Evolutionary conservation across 1,140 invertebrate genomes (phyloP), one percentile per base, ranked within the genome.

Genomic region (Bombyx mandarina): DNA sequence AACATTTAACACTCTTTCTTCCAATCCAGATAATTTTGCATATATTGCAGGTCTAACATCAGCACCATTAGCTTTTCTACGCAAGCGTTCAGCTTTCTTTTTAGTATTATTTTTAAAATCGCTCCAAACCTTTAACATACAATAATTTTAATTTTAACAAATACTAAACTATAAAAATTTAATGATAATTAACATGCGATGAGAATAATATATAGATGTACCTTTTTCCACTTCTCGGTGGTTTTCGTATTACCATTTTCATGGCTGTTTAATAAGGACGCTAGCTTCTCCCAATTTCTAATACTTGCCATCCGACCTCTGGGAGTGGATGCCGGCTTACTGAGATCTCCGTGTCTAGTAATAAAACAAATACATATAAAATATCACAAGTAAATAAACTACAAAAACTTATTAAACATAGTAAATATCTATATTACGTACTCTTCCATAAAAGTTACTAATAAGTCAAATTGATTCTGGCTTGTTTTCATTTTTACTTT

Each of bases 211-310:
- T 57, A 52, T 22, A 54, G 7, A 54, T 57, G 48, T 50, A 62
- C 60, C 58, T 66, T 66, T 54, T 57, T 66, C 64, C 64, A 62
- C 51, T 66, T 66, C 2, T 62, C 60, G 18, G 45, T 51, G 43
- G 50, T 43, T 54, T 65, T 65, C 1, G 22, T 50, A 51, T 62
- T 52, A 8, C 64, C 64, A 52, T 18, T 60, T 43, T 9, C 47
- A 52, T 62, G 52, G 43, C 51, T 52, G 44, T 66, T 66, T 43
- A 66, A 44, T 12, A 63, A 7, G 26, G 7, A 43, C 0, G 45
- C 58, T 10, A 58, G 46, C 22, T 59, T 8, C 10, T 57, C 60
- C 61, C 61, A 66, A 43, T 44, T n/a, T 26, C 49, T 56, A 2
- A 62, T 35, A 46, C 7, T 45, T 22, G 3, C 1, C 12, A 66